Base-by-base conservation (phyloP, 2,888 invertebrate species). In the Philopedon plagiatum region DNA sequence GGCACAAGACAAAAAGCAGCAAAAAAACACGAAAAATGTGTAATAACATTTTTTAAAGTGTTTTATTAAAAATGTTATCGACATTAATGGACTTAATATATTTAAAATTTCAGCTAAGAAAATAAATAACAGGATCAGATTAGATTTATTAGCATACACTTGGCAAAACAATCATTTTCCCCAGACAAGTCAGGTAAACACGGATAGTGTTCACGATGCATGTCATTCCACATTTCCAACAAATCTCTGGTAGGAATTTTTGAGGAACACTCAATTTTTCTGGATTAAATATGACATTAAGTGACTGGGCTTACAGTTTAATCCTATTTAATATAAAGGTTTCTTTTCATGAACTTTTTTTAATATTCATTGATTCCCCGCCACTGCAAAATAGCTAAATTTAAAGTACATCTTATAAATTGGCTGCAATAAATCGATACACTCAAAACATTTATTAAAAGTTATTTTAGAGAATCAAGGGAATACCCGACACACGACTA, bases 41-140 rank as follows among this genome's bases (percentile, higher is more conserved):
- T n/a, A n/a, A n/a, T 5, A 26, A 7, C 7, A 5, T 26, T 7
- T 26, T 26, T 3, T 26, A 26, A 26, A 26, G 7, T 5, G 3
- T 26, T 26, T 26, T 26, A 26, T 3, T 26, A 3, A 7, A 37
- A 39, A 39, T 39, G 15, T 39, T 15, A 7, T 5, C 39, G 15
- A 39, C 15, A 39, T 11, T 39, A 15, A 39, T 37, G 37, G 37
- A 37, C 37, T n/a, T 44, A 44, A 19, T 18, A 19, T 44, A 19
- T 44, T 44, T 44, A 5, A 44, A 18, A 19, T 44, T 44, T 62
- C 37, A 34, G 34, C n/a, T 19, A 44, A 44, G 26, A 60, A 60
- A 56, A 54, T 56, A 44, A 44, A 44, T 44, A 44, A 18, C 19
- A 9, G 44, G 18, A 44, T 19, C 19, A 19, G 19, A 19, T 44